Conservation (phyloP, 2,113 vertebrate genomes). For the Puffinus mauretanicus region DNA sequence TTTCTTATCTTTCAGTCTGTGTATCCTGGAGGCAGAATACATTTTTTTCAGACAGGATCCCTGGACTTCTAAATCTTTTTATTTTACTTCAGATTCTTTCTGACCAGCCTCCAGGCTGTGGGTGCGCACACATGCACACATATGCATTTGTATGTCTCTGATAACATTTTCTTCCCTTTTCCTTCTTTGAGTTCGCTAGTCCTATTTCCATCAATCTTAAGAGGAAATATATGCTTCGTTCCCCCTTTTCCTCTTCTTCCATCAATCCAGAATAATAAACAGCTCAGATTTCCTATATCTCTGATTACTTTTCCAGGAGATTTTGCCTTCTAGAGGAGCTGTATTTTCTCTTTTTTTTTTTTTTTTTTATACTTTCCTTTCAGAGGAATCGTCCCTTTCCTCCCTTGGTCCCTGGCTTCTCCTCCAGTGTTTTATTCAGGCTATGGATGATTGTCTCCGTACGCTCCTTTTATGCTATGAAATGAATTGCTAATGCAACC, state of each 20-base stretch:
- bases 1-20: neutral
- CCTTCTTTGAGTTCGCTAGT: neutral
- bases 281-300: neutral
- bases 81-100: slow-evolving; percentile 61
- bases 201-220: neutral
- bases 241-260: neutral
- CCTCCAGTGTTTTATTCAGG: slow-evolving; percentile 37
- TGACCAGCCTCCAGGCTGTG: slow-evolving; percentile 31
- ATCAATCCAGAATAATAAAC: slow-evolving; percentile 26
- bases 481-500: slow-evolving; percentile 66
- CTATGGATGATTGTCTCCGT: slow-evolving; percentile 36
- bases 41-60: slow-evolving; percentile 44
- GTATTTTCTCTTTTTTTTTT: neutral
- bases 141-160: neutral
- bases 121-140: neutral
- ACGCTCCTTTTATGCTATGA: slow-evolving; percentile 49
- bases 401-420: slow-evolving; percentile 23
- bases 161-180: neutral
- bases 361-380: neutral
- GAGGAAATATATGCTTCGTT: neutral
- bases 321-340: neutral
- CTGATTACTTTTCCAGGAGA: neutral
- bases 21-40: neutral
- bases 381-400: slow-evolving; percentile 9
- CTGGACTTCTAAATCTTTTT: slow-evolving; percentile 45